Evolutionary conservation across 2,888 invertebrate species (phyloP), one percentile per base, ranked within the genome.

Genomic region (Hypercompe scribonia): DNA sequence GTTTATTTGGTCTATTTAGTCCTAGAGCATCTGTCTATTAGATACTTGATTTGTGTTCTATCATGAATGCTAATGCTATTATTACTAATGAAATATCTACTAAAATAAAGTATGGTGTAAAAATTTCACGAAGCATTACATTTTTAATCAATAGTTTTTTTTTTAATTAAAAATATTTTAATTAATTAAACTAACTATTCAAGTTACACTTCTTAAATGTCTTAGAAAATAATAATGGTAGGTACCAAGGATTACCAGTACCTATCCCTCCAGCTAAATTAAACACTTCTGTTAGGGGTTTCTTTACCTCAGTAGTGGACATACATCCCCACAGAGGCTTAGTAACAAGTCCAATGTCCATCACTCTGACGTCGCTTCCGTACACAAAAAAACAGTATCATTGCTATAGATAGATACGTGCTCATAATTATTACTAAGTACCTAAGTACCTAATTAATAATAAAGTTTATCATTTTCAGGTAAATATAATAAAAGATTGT

Each of bases 401-500:
- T 46, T 21, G 13, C 46, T 21, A 46, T 46, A 21, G 7, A 46
- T 21, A n/a, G 11, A n/a, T 11, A 54, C n/a, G 10, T 50, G 24
- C 50, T 24, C 24, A 50, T 50, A 8, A 50, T 5, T 50, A 50
- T 50, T 50, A 24, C 21, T 5, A 21, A 24, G 3, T 50, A 50
- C 5, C 24, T 50, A 50, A n/a, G n/a, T n/a, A n/a, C n/a, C n/a
- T n/a, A n/a, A n/a, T n/a, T n/a, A n/a, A n/a, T n/a, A 36, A 36
- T 36, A 7, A 36, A 36, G 8, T 39, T 39, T 39, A 39, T 39
- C 42, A 13, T 42, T 42, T 21, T 46, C 46, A 65, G 65, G 39
- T 31, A 31, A 42, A 46, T 46, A 66, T 11, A 46, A 58, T n/a
- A 54, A 66, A 42, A 31, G 42, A 33, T 46, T 66, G 65, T 65